These are phyloP conservation scores for Tympanoctomys barrerae DNA, from an alignment of 2,797 vertebrate genomes.

Conservation along the genomic window DNA sequence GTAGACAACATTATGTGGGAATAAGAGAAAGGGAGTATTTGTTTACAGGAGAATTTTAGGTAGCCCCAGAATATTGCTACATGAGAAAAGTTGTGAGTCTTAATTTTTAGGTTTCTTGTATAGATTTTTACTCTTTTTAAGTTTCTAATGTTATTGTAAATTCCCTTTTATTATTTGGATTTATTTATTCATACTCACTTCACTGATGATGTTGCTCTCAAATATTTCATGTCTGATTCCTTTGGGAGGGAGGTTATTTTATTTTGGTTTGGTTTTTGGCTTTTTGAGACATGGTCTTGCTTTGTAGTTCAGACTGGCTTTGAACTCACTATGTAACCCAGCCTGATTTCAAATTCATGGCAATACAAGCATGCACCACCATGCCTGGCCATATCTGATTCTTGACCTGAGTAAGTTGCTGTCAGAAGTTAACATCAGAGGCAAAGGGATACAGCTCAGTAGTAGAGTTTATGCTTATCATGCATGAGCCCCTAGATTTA, in stretches of 20 bases:
- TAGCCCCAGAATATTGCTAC: neutral
- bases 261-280: neutral
- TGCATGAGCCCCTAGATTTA: neutral
- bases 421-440: conserved; percentile 1
- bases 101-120: neutral
- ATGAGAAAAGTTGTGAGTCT: conserved; percentile 40
- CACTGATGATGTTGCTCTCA: neutral
- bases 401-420: neutral
- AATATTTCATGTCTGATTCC: neutral
- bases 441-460: neutral
- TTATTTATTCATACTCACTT: conserved; percentile 44
- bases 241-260: neutral
- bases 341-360: no score
- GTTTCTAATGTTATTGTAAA: neutral
- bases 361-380: neutral
- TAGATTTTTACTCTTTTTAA: neutral
- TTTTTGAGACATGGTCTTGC: neutral
- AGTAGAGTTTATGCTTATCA: neutral
- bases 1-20: neutral
- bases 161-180: neutral
- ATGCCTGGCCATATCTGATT: neutral
- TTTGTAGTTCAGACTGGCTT: neutral
- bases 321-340: neutral
- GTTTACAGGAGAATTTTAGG: neutral
- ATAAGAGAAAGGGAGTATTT: neutral